phyloP scores from a whole-genome alignment of 2,888 invertebrate species.

The Andrena haemorrhoa region DNA sequence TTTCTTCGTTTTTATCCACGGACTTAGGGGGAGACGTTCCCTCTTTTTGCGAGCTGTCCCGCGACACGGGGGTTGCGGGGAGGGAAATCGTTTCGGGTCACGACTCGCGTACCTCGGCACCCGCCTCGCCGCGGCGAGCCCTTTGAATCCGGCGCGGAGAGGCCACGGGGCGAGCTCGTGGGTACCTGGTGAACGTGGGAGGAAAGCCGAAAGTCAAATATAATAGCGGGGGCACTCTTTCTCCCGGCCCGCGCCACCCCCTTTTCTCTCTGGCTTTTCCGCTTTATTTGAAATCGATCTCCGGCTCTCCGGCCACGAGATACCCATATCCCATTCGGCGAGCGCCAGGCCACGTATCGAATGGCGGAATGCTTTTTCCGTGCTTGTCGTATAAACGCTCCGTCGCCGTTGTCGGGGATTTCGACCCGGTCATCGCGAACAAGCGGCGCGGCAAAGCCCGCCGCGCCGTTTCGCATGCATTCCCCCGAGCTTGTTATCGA shows the following conservation, averaged over 20 bases:
- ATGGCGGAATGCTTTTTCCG: slow-evolving; percentile 60
- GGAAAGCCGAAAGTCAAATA: slow-evolving; percentile 70
- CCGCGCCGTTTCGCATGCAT: slow-evolving; percentile 24
- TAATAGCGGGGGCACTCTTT: slow-evolving; percentile 52
- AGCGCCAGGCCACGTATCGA: slow-evolving; percentile 53
- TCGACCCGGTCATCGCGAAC: slow-evolving; percentile 37
- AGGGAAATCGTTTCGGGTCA: slow-evolving; percentile 21
- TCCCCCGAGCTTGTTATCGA: slow-evolving; percentile 34
- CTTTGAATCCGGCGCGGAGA: slow-evolving; percentile 48
- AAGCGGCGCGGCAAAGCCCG: slow-evolving; percentile 19
- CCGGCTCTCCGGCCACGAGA: slow-evolving; percentile 45
- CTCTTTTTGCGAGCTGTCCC: slow-evolving; percentile 3
- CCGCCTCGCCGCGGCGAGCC: slow-evolving; percentile 30
- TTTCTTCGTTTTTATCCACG: slow-evolving; percentile 20
- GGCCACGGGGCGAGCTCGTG: slow-evolving; percentile 43
- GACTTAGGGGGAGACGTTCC: slow-evolving; percentile 7
- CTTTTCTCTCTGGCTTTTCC: slow-evolving; percentile 47
- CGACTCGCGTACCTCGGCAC: not conserved
- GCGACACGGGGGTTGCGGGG: not conserved
- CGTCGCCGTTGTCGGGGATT: slow-evolving; percentile 41
- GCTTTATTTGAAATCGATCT: slow-evolving; percentile 73
- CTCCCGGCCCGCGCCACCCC: not conserved
- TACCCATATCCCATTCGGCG: slow-evolving; percentile 65
- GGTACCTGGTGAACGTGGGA: slow-evolving; percentile 60
- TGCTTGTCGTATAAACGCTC: slow-evolving; percentile 60